Conservation (phyloP, 2,797 vertebrate genomes). For the Nannoperca obscura region DNA sequence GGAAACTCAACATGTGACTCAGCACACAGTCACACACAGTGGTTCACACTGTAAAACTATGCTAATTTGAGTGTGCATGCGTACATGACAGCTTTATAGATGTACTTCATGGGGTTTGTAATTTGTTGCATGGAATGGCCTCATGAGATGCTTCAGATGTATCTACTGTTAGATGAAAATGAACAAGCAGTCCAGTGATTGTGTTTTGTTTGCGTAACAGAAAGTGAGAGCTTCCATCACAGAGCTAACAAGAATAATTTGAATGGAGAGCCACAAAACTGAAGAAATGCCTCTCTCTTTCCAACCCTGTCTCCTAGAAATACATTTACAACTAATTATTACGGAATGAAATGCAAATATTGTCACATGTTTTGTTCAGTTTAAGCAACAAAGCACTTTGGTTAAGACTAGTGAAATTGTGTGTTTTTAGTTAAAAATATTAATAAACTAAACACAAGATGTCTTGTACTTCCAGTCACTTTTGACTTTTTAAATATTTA, state of each 20-base stretch:
- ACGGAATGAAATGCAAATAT: too few relatives aligned
- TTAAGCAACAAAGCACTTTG: neutral
- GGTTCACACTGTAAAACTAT: conserved; percentile 21
- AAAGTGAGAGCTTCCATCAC: neutral
- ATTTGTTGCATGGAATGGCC: neutral
- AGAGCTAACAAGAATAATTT: neutral
- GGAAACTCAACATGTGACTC: conserved; percentile 37
- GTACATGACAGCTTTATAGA: neutral
- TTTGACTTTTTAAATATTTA: too few relatives aligned
- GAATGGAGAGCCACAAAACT: neutral
- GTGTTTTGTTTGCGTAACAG: neutral
- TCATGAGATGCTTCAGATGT: neutral
- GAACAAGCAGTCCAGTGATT: neutral
- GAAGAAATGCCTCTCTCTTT: neutral
- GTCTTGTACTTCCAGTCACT: too few relatives aligned
- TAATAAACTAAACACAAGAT: neutral
- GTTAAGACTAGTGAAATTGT: neutral
- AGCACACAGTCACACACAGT: conserved; percentile 26
- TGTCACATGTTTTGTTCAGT: neutral
- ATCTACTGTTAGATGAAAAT: neutral
- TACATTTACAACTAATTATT: too few relatives aligned
- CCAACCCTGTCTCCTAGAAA: neutral
- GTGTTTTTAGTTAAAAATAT: neutral
- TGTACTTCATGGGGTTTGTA: conserved; percentile 2
- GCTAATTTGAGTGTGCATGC: conserved; percentile 13